Conservation (phyloP, 2,888 invertebrate genomes). For the Pogonocherus hispidulus region DNA sequence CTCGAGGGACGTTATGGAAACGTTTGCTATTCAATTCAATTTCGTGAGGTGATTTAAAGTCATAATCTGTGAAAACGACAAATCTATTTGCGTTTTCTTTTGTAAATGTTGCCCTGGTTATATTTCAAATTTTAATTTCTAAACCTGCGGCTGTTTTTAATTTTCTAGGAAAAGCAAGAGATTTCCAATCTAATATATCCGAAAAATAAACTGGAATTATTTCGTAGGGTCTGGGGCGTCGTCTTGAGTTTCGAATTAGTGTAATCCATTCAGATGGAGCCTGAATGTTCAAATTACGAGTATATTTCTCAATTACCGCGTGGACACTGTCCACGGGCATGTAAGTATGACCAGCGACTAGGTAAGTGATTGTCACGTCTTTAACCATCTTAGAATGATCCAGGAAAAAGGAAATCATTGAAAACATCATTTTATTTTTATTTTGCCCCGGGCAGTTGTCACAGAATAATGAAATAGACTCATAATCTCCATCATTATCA, state of each 20-base stretch:
- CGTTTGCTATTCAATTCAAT: slow-evolving; percentile 17
- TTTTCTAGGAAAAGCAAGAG: neutral
- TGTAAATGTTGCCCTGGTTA: neutral
- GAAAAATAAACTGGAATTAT: neutral
- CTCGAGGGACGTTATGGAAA: slow-evolving; percentile 8
- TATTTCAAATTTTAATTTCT: neutral
- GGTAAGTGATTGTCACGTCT: neutral
- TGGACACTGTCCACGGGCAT: neutral
- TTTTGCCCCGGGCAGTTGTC: slow-evolving; percentile 33
- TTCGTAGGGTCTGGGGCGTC: neutral
- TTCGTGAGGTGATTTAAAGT: slow-evolving; percentile 8
- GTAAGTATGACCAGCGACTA: neutral
- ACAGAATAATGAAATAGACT: slow-evolving; percentile 27
- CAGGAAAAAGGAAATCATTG: slow-evolving; percentile 9
- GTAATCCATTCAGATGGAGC: neutral
- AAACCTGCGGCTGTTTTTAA: neutral
- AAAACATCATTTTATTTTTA: slow-evolving; percentile 12
- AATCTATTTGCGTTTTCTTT: neutral
- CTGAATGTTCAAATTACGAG: neutral
- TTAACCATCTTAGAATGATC: neutral
- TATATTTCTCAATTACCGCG: neutral
- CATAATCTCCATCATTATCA: slow-evolving; percentile 44
- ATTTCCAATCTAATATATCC: slow-evolving; percentile 1
- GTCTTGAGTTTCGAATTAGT: neutral
- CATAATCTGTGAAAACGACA: slow-evolving; percentile 21